Percentiles rank a stretch among this genome's conserved stretches.
Conservation (phyloP, 2,797 vertebrate species). For the Ceyx erithaca region DNA sequence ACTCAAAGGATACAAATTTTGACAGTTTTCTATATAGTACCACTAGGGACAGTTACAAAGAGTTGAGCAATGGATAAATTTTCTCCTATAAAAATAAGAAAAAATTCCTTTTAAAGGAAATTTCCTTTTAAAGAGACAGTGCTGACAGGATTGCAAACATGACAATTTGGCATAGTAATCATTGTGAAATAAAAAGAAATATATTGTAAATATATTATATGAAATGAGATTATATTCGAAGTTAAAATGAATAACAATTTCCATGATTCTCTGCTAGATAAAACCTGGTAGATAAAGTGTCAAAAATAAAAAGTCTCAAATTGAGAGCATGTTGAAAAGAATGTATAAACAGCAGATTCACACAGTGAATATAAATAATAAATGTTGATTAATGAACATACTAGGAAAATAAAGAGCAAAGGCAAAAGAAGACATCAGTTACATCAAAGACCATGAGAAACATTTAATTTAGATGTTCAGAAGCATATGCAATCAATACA, state of each 20-base stretch:
- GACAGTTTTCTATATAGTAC: background rate
- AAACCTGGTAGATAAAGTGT: background rate
- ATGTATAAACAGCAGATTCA: background rate
- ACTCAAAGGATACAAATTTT: background rate
- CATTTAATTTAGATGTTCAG: slow-evolving; percentile 27
- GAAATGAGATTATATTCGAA: background rate
- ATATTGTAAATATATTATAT: background rate
- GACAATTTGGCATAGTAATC: background rate
- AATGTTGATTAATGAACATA: slow-evolving; percentile 8
- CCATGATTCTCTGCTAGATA: background rate
- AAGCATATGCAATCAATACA: background rate
- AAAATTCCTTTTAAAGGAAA: background rate
- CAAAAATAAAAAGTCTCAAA: background rate
- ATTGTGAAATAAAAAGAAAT: background rate
- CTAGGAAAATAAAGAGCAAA: slow-evolving; percentile 26
- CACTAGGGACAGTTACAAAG: background rate
- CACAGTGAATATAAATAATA: background rate
- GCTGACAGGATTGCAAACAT: background rate
- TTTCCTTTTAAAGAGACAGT: background rate
- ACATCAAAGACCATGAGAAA: slow-evolving; percentile 14
- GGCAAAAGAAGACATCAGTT: slow-evolving; percentile 2
- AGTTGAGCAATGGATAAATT: background rate
- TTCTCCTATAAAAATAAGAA: background rate
- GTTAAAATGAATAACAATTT: background rate
- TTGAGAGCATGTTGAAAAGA: background rate